Base-by-base conservation (phyloP, 92 coral and sea anemone species). In the Pocillopora grandis region DNA sequence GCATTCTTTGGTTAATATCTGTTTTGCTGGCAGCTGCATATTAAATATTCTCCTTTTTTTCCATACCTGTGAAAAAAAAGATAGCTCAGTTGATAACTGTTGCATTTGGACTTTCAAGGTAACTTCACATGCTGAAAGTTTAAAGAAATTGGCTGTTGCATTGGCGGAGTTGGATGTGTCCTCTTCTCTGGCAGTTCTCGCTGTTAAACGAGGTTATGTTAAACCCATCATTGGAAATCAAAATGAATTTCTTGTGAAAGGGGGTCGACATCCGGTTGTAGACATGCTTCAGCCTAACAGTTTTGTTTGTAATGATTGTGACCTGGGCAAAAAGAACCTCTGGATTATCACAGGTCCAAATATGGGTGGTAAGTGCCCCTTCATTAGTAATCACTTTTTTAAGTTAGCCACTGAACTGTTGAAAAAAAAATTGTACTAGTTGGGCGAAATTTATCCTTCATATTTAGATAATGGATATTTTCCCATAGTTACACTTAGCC, bases 311-410 rank as follows among this genome's bases (percentile, higher is more conserved):
- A 94, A 94, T 79, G 98, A 94, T 78, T 92, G 95, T 68, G 81
- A 86, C 58, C 79, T 94, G 77, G 84, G 89, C 16, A 90, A 89
- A 15, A 91, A 90, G 66, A 90, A 87, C 49, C 85, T 92, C 0
- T 94, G 98, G 98, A 89, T 94, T 69, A 95, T 94, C 2, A 94
- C 98, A 1, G 98, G 98, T 18, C 98, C 98, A 13, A 94, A 94
- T 68, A 94, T 94, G 98, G 98, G 98, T 6, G 98, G 98, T 91
- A 71, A 91, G 97, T 69, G 18, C 55, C 52, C 0, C 52, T 42
- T 42, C 52, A 42, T 42, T 42, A 42, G 52, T 7, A 42, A 42
- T 42, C 52, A 42, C 52, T 42, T 42, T 7, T 42, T 42, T 42
- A 42, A 42, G 52, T 3, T 42, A 42, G 1, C 52, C 52, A 42